Evolutionary conservation across 2,888 invertebrate genomes (phyloP).

Genomic region (Drosophila neotestacea): DNA sequence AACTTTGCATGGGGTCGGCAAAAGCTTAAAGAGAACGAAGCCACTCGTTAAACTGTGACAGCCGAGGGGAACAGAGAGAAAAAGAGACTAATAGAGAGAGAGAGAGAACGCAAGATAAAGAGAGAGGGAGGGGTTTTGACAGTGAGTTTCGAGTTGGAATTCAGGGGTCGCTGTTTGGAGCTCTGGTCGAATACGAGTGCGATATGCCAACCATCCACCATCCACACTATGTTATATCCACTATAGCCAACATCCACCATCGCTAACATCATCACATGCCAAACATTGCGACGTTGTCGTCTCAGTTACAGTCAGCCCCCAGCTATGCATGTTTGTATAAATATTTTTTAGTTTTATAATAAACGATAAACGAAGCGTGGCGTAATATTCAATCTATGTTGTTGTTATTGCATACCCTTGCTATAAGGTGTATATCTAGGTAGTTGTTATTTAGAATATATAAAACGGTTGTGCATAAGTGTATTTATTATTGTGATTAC

Average conservation of each 20-base stretch:
- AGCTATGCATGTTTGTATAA: slow-evolving; percentile 10
- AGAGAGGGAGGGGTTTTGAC: slow-evolving; percentile 6
- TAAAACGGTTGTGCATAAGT: not conserved
- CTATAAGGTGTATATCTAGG: not conserved
- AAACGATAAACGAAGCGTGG: slow-evolving; percentile 17
- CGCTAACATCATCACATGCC: slow-evolving; percentile 34
- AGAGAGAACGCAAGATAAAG: not conserved
- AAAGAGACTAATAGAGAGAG: not conserved
- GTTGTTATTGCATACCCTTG: slow-evolving; percentile 3
- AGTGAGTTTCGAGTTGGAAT: slow-evolving; percentile 24
- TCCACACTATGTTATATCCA: not conserved
- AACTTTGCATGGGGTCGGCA: slow-evolving; percentile 56
- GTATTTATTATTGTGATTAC: not conserved
- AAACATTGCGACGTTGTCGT: slow-evolving; percentile 37
- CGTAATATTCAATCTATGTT: slow-evolving; percentile 11
- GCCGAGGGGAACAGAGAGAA: not conserved
- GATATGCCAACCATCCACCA: slow-evolving; percentile 37
- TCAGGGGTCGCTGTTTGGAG: slow-evolving; percentile 17
- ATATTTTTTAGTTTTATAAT: slow-evolving; percentile 15
- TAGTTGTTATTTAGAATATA: too few relatives aligned
- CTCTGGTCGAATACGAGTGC: slow-evolving; percentile 20
- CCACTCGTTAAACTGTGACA: slow-evolving; percentile 11
- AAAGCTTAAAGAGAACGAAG: slow-evolving; percentile 34
- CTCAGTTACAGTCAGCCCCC: slow-evolving; percentile 43
- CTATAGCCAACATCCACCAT: slow-evolving; percentile 17